These are phyloP conservation scores for Bubo blakistoni DNA, from an alignment of 2,113 vertebrate species.

Conservation along the genomic window DNA sequence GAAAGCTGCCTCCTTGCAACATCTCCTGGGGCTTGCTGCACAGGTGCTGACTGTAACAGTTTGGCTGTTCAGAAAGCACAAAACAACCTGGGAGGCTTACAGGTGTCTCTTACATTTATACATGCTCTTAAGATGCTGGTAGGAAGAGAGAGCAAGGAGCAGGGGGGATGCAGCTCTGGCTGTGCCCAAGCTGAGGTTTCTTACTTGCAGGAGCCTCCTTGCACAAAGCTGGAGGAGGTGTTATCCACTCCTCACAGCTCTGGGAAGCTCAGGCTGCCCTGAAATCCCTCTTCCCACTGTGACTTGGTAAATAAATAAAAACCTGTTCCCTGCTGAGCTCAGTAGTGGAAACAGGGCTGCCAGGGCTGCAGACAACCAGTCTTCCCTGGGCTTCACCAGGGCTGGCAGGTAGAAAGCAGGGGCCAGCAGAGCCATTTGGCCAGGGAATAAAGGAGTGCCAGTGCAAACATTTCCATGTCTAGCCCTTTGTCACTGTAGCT, in stretches of 20 bases:
- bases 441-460: neutral
- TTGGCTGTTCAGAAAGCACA: neutral
- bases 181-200: neutral
- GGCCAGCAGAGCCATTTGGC: fast-evolving
- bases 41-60: neutral
- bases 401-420: neutral
- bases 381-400: neutral
- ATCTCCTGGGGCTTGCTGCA: neutral
- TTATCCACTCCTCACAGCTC: neutral
- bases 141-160: neutral
- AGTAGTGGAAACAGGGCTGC: neutral
- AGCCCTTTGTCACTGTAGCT: neutral
- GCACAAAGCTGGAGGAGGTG: neutral
- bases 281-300: neutral
- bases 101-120: neutral
- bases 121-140: neutral
- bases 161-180: neutral
- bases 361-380: neutral
- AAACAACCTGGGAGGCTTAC: neutral
- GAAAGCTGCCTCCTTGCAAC: neutral
- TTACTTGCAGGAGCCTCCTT: neutral
- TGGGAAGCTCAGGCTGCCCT: constrained; percentile 7
- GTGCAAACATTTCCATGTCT: neutral
- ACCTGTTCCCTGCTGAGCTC: neutral
- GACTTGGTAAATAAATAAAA: constrained; percentile 34